These are phyloP conservation scores for Schrankia costaestrigalis DNA, from an alignment of 2,888 invertebrate genomes.

Conservation along the genomic window DNA sequence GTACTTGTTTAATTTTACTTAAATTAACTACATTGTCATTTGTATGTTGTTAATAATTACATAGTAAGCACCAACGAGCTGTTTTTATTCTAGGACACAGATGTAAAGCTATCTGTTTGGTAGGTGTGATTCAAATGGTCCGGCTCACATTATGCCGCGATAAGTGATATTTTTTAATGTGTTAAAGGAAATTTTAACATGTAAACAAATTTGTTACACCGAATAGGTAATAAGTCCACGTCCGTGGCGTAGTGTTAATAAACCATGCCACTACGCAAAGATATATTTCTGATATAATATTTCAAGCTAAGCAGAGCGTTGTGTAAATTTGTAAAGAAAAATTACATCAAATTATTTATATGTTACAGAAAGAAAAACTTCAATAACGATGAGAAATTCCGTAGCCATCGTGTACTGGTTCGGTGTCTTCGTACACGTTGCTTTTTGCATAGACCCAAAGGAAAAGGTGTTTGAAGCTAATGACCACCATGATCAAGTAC, in stretches of 20 bases:
- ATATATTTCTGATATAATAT: no score
- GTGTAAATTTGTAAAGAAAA: no score
- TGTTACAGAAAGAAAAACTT: neutral
- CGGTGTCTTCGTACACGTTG: constrained; percentile 33
- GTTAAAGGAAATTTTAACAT: no score
- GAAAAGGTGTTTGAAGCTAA: constrained; percentile 40
- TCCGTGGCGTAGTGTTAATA: no score
- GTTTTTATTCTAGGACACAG: no score
- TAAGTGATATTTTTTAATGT: no score
- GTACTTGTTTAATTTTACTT: constrained; percentile 21
- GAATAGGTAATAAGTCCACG: no score
- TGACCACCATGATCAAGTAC: constrained; percentile 21
- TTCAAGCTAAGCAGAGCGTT: no score
- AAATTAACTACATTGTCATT: constrained; percentile 7
- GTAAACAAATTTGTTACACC: no score
- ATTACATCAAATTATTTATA: neutral
- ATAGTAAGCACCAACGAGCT: neutral
- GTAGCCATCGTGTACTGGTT: constrained; percentile 37
- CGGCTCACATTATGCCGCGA: neutral
- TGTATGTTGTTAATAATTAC: neutral
- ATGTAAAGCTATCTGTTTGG: no score
- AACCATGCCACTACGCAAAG: no score
- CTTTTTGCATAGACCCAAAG: constrained; percentile 40
- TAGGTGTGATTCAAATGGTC: no score
- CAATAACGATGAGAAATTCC: constrained; percentile 33